Evolutionary conservation across 2,797 vertebrate species (phyloP).

Genomic region (Tiaroga cobitis): DNA sequence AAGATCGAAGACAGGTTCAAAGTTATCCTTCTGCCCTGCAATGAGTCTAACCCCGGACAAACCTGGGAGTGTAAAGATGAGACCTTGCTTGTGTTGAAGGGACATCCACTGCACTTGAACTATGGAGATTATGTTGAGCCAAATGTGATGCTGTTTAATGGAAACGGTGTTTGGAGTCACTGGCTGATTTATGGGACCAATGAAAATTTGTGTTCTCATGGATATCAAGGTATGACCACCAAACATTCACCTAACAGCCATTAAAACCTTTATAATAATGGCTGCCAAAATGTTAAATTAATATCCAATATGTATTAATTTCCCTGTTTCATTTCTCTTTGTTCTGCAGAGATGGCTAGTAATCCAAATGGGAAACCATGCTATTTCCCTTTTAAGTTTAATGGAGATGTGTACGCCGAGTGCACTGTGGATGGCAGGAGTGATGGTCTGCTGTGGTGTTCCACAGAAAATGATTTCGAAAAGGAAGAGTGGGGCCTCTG

Average conservation of each 20-base stretch:
- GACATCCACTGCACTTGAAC: conserved; percentile 85
- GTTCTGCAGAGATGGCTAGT: conserved; percentile 82
- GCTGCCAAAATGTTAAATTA: background rate
- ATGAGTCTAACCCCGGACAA: conserved; percentile 83
- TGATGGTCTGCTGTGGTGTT: conserved; percentile 88
- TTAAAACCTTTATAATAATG: background rate
- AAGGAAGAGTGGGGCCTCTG: conserved; percentile 85
- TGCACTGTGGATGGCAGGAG: conserved; percentile 85
- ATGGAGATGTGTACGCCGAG: conserved; percentile 85
- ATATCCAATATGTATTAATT: background rate
- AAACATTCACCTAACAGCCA: background rate
- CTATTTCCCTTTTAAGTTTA: conserved; percentile 90
- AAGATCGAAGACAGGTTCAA: conserved; percentile 83
- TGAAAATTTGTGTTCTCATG: conserved; percentile 86
- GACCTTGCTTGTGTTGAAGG: conserved; percentile 89
- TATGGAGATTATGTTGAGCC: conserved; percentile 88
- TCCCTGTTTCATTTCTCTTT: background rate
- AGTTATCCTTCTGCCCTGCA: conserved; percentile 83
- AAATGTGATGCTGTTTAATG: conserved; percentile 87
- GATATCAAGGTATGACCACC: conserved; percentile 86
- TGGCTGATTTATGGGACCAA: conserved; percentile 88
- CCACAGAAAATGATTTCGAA: conserved; percentile 80
- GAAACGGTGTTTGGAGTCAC: conserved; percentile 86
- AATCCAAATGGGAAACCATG: conserved; percentile 85
- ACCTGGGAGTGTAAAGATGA: conserved; percentile 95